These are phyloP conservation scores for Argya squamiceps DNA, from an alignment of 2,797 vertebrate genomes.

Conservation along the genomic window DNA sequence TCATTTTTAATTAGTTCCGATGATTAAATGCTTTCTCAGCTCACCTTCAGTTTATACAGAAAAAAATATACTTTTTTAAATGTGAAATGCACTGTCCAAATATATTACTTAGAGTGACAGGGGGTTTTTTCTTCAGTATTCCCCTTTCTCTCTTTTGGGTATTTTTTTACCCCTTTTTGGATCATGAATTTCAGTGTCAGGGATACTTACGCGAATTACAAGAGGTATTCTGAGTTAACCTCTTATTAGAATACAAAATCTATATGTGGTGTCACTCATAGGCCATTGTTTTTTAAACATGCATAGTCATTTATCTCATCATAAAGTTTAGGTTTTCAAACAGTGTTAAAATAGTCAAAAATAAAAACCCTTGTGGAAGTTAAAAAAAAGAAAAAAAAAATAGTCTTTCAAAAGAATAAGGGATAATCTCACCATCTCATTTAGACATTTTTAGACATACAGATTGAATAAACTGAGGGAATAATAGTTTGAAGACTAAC, in stretches of 20 bases:
- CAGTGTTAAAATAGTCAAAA: not conserved
- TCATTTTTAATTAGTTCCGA: not conserved
- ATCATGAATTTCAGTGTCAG: not conserved
- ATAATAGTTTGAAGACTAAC: not conserved
- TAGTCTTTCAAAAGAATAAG: not conserved
- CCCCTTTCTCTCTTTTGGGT: not conserved
- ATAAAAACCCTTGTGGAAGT: not conserved
- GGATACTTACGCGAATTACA: not conserved
- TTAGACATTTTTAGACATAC: not conserved
- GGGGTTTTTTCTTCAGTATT: not conserved
- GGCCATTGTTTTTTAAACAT: not conserved
- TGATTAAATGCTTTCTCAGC: not conserved
- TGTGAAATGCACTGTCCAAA: not conserved
- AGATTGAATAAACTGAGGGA: not conserved
- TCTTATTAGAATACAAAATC: not conserved
- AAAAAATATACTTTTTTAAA: not conserved
- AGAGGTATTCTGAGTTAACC: not conserved
- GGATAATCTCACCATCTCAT: not conserved
- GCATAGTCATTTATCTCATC: not conserved
- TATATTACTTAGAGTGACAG: not conserved
- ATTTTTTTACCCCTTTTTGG: not conserved
- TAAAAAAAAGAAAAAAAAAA: not conserved
- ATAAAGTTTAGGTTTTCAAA: not conserved
- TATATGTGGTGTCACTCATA: not conserved
- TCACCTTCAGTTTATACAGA: not conserved